Conservation (phyloP, 2,888 invertebrate genomes). For the Sialis lutaria region DNA sequence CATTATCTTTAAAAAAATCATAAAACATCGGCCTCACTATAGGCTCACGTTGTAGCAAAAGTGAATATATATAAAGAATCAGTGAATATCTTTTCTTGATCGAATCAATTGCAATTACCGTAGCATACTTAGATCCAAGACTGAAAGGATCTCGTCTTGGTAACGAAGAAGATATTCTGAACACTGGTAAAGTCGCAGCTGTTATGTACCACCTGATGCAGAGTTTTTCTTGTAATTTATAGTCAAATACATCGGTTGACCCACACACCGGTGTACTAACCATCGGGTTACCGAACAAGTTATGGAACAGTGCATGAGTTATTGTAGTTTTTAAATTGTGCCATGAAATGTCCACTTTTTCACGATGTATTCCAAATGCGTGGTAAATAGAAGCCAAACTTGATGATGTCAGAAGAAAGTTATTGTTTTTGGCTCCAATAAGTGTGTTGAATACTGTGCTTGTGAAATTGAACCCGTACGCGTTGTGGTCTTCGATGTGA, state of each 20-base stretch:
- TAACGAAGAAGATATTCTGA: conserved; percentile 30
- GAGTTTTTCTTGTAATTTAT: conserved; percentile 20
- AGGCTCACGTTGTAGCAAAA: conserved; percentile 33
- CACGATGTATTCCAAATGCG: conserved; percentile 24
- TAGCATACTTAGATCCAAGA: conserved; percentile 26
- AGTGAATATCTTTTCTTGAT: conserved; percentile 30
- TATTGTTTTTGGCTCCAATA: conserved; percentile 6
- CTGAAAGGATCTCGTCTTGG: conserved; percentile 27
- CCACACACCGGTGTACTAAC: conserved; percentile 40
- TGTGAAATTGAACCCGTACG: conserved; percentile 34
- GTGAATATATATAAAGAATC: conserved; percentile 39
- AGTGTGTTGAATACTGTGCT: conserved; percentile 12
- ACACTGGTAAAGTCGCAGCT: conserved; percentile 42
- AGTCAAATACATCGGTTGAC: conserved; percentile 26
- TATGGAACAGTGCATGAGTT: conserved; percentile 29
- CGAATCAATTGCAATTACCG: conserved; percentile 25
- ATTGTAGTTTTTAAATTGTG: conserved; percentile 32
- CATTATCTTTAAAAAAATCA: conserved; percentile 31
- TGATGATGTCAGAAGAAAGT: conserved; percentile 18
- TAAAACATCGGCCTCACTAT: conserved; percentile 45
- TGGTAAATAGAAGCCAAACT: conserved; percentile 24
- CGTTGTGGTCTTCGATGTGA: conserved; percentile 32
- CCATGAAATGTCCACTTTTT: conserved; percentile 40
- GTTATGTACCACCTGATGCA: conserved; percentile 41
- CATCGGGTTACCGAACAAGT: conserved; percentile 29